Evolutionary conservation across 64 coral and sea anemone species (phyloP).

Genomic region (Stichodactyla mertensii): DNA sequence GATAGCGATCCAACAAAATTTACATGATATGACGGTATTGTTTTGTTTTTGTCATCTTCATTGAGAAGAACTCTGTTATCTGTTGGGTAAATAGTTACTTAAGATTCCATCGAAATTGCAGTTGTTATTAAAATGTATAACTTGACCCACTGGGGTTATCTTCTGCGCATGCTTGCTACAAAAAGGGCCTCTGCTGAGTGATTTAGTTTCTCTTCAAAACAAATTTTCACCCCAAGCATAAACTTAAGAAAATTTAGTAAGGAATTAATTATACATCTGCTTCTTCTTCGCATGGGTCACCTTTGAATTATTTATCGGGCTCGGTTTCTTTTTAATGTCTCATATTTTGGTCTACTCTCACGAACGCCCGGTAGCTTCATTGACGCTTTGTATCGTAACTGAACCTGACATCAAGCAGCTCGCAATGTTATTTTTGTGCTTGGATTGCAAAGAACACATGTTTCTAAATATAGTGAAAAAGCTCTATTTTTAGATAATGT

Average conservation of each 20-base stretch:
- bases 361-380: no score
- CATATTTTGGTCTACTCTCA: no score
- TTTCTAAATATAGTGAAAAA: no score
- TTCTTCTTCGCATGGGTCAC: neutral
- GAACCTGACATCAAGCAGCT: no score
- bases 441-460: no score
- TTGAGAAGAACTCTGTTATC: neutral
- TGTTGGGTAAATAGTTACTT: constrained; percentile 9
- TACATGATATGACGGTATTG: neutral
- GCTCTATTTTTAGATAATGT: no score
- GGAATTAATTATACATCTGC: neutral
- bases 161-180: neutral
- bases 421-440: no score
- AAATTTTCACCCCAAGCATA: neutral
- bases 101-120: neutral
- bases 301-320: neutral
- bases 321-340: no score
- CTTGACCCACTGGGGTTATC: neutral
- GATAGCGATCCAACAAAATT: neutral
- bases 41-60: neutral
- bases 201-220: neutral
- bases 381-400: no score
- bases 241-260: neutral
- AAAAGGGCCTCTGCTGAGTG: neutral
- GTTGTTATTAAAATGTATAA: neutral